Evolutionary conservation across 1,140 invertebrate genomes (phyloP), one percentile per base, ranked within the genome.

Genomic region (Cotesia vestalis): DNA sequence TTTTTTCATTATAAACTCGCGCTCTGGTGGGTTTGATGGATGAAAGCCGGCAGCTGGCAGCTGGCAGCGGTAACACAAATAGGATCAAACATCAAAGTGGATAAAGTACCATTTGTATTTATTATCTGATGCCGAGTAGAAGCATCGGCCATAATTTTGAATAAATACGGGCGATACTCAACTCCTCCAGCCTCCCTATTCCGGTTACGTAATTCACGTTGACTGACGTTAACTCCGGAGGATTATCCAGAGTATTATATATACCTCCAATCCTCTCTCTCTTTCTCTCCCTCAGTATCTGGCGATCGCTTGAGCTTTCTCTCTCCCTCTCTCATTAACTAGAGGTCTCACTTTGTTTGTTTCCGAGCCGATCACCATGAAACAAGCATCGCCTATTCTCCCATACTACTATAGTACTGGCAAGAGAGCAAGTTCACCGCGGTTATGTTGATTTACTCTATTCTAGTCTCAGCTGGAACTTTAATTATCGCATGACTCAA

Each of bases 151-250:
- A 80, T 80, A 80, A 80, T 80, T 80, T 81, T 79, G 77, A 75
- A 75, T 75, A 79, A 80, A 80, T 80, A 35, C 12, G 40, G 59
- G 62, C 46, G n/a, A 55, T 36, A 53, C 59, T 67, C 59, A 38
- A 38, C 38, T 46, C 27, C 60, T 36, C 53, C 20, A 27, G 27
- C 20, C 55, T 46, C 57, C 36, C n/a, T 57, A n/a, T 57, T 60
- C 14, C 17, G 4, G 4, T 61, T 46, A 6, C 69, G 79, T 81
- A 81, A 79, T 78, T 80, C 78, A 80, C 63, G 66, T 76, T 80
- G 80, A 80, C 79, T 80, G 80, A 80, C 79, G 75, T 76, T 81
- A 81, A 81, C 78, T 77, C 79, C 73, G 14, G 35, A 46, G 78
- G 78, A 80, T 81, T 81, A 81, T 62, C 76, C 77, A 73, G 74